Base-by-base conservation (phyloP, 2,888 invertebrate species). In the Tiliacea aurago region DNA sequence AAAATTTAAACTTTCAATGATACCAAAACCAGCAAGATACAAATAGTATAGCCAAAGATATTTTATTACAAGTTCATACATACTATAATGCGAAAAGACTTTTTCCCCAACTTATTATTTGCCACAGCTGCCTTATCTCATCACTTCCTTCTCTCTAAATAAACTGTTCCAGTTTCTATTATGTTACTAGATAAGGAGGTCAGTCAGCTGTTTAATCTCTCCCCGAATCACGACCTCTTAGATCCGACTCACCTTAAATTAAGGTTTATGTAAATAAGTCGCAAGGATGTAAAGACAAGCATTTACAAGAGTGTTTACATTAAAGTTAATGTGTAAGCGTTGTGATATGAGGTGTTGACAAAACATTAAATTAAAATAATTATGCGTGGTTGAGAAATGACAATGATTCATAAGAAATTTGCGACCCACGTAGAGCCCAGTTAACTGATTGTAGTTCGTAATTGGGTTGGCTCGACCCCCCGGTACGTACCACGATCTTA, bases 261-360 rank as follows among this genome's bases (percentile, higher is more conserved):
- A 66, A 65, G 2, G 18, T 71, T n/a, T n/a, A n/a, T n/a, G n/a
- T 71, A 78, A 65, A 78, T 49, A 64, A 55, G 20, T 13, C n/a
- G 9, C 49, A 59, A 43, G 20, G 33, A 69, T 78, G 43, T 69
- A 51, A 51, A 61, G 69, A 66, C 49, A 66, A 76, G 47, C 61
- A 62, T 62, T 65, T 81, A 82, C 51, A 67, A 62, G 18, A 18
- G 53, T 65, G 53, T 81, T 81, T 37, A 58, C 58, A 59, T 58
- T 80, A 7, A 28, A 62, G 4, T 49, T 41, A 58, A 47, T 37
- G n/a, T 33, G 49, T 45, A n/a, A 18, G 13, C 33, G 41, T 13
- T 20, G 6, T 45, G 41, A 41, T 55, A 55, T n/a, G n/a, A 37
- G 4, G 5, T 66, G 37, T 81, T 49, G 33, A 66, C 23, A 51